Base-by-base conservation (phyloP, 2,888 invertebrate species). In the Macrosoma leucophasiata region DNA sequence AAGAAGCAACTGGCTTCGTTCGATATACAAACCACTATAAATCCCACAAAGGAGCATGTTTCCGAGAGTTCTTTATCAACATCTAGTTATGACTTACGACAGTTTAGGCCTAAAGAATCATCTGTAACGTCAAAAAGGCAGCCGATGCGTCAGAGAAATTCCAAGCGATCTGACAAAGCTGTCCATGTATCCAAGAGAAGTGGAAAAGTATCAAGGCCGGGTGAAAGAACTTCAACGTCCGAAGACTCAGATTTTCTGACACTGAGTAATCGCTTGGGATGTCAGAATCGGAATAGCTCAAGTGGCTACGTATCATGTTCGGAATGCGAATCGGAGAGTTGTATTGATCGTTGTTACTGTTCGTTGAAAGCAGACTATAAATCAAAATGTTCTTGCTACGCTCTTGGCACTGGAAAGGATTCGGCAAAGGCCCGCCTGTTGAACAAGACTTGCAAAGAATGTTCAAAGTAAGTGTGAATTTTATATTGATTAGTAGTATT, bases 261-360 rank as follows among this genome's bases (percentile, higher is more conserved):
- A 2, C 67, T 88, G 1, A 87, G 87, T 48, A 88, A 88, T 48
- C 75, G 88, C 34, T 65, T 86, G 3, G 87, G 86, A 29, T 88
- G 88, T 39, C 85, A 88, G 42, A 88, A 89, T 43, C 63, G 89
- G 21, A 89, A 89, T 49, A 89, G 89, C 55, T 89, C 89, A 4
- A 89, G 89, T 52, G 89, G 89, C 51, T 94, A 94, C 60, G 93
- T 94, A 1, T 93, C 94, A 2, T 95, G 94, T 64, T 94, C 94
- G 22, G 95, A 95, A 68, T 95, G 95, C 61, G 94, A 95, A 58
- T 94, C 93, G 2, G 94, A 94, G 51, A 91, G 93, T 8, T 94
- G 94, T 58, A 90, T 92, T 0, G 94, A 95, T 61, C 90, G 94
- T 52, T 95, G 95, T 56, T 95, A 95, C 58, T 95, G 95, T 59